Base-by-base conservation (phyloP, 2,113 vertebrate genomes). In the Triplophysa dalaica region DNA sequence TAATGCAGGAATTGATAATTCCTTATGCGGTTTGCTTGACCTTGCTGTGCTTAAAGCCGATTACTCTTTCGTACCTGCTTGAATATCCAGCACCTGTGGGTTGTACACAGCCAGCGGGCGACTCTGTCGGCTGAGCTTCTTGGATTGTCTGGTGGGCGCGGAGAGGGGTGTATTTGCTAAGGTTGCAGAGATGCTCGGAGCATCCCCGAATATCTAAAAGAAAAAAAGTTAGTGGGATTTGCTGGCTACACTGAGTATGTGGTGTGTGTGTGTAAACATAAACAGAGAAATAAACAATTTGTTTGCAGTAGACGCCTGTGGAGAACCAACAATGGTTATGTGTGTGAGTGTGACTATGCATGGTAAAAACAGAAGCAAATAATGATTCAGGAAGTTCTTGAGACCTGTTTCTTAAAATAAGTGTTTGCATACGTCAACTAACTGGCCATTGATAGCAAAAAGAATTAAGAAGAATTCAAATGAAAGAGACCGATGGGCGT, bases 31-130 rank as follows among this genome's bases (percentile, higher is more conserved):
- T 62, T 61, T 21, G 8, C 22, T 48, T 41, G 12, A 12, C 45
- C 22, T 79, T 38, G 60, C 50, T 65, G 52, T 26, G 50, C 62
- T 64, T 61, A 70, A 54, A 54, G 45, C 33, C 22, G 54, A 60
- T 75, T 74, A 68, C 74, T 26, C 29, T 50, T 17, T 75, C 95
- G 89, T 94, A 99, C 98, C 96, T 84, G 93, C 93, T 87, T 97
- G 95, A 83, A 98, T 90, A 87, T 98, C 94, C 66, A 97, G 90
- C 82, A 93, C 93, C 85, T 91, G 88, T 16, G 96, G 94, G 88
- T 99, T 98, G 91, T 99, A 99, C 75, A 99, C 96, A 73, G 97
- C 97, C 87, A 99, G 86, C 0, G 98, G 98, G 82, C 97, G 94
- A 89, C 90, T 96, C 81, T 90, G 94, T 81, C 95, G 94, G 81